These are phyloP conservation scores for Axea sp. DNA, from an alignment of 2,888 invertebrate species.

Conservation along the genomic window DNA sequence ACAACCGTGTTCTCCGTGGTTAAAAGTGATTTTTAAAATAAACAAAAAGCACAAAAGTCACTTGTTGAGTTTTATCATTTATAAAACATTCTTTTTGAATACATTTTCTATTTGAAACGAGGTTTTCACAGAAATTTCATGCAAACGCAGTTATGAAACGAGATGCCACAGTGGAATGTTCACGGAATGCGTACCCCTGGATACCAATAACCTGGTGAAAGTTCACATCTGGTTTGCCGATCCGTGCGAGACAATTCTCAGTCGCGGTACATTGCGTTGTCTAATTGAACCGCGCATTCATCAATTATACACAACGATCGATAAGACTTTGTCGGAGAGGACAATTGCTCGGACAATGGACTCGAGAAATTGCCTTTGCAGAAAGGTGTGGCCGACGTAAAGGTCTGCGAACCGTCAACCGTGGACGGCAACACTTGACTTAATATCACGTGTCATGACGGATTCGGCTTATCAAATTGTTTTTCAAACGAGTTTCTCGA, in stretches of 20 bases:
- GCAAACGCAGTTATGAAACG: slow-evolving; percentile 47
- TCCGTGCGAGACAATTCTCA: slow-evolving; percentile 53
- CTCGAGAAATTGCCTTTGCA: slow-evolving; percentile 38
- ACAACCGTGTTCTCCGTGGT: too few relatives aligned
- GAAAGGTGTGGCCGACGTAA: slow-evolving; percentile 35
- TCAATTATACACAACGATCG: slow-evolving; percentile 39
- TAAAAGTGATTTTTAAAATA: too few relatives aligned
- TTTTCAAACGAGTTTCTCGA: slow-evolving; percentile 50
- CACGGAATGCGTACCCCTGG: slow-evolving; percentile 45
- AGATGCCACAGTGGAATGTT: slow-evolving; percentile 41
- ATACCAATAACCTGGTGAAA: slow-evolving; percentile 68
- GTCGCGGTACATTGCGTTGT: slow-evolving; percentile 47
- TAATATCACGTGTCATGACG: slow-evolving; percentile 45
- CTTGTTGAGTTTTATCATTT: neutral
- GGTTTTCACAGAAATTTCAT: slow-evolving; percentile 3
- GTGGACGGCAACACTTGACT: slow-evolving; percentile 47
- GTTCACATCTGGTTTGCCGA: slow-evolving; percentile 66
- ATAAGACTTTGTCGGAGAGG: slow-evolving; percentile 43
- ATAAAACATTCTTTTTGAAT: too few relatives aligned
- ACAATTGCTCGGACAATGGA: slow-evolving; percentile 52
- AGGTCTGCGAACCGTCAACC: slow-evolving; percentile 38
- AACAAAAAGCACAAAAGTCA: too few relatives aligned
- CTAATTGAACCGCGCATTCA: slow-evolving; percentile 56
- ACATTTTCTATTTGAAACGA: neutral
- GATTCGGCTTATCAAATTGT: slow-evolving; percentile 48